phyloP scores from a whole-genome alignment of 2,888 invertebrate species.

The Malthinus flaveolus region DNA sequence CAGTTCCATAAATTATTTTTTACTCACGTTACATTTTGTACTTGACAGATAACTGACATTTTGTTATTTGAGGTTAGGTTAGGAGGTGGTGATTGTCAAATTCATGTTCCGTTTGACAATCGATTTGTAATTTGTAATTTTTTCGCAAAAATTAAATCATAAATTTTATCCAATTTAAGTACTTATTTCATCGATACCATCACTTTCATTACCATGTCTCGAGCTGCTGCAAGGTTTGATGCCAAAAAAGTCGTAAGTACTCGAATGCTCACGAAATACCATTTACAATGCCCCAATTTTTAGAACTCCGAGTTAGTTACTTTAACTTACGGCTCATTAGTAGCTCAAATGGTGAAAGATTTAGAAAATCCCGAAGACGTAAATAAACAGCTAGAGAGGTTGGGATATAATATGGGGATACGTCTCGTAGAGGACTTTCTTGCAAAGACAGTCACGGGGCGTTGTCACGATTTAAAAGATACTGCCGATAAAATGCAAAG shows the following conservation, averaged over 20 bases:
- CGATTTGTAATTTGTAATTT: too few species aligned
- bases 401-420: slow-evolving; percentile 98
- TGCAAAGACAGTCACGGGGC: slow-evolving; percentile 83
- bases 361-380: slow-evolving; percentile 97
- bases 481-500: slow-evolving; percentile 94
- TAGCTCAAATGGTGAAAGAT: slow-evolving; percentile 95
- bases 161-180: too few species aligned
- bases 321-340: slow-evolving; percentile 96
- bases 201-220: slow-evolving; percentile 60
- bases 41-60: too few species aligned
- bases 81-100: too few species aligned
- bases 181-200: too few species aligned
- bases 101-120: too few species aligned
- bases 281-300: slow-evolving; percentile 40
- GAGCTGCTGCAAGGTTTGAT: slow-evolving; percentile 71
- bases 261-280: background rate
- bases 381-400: slow-evolving; percentile 91
- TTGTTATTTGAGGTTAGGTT: too few species aligned
- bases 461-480: slow-evolving; percentile 95
- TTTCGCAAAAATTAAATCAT: too few species aligned
- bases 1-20: too few species aligned
- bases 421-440: slow-evolving; percentile 97
- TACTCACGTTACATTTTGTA: too few species aligned
- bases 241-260: slow-evolving; percentile 76
- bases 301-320: slow-evolving; percentile 96